Evolutionary conservation across 2,113 vertebrate genomes (phyloP).

Genomic region (Gallinago jamesoni): DNA sequence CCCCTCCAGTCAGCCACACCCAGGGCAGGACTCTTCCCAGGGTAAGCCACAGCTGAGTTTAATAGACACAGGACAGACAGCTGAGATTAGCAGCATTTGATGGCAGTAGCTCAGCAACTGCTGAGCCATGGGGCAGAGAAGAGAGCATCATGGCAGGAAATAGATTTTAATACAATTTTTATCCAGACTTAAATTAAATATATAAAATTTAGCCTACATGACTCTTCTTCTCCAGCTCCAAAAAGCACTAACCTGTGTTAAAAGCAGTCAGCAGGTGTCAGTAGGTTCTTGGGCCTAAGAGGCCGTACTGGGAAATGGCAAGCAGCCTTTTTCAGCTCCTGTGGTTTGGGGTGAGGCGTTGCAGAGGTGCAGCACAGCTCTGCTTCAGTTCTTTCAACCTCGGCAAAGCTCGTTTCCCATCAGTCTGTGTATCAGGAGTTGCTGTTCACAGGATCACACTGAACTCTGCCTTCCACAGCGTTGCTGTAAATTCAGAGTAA

Average conservation of each 20-base stretch:
- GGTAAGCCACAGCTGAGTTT: neutral
- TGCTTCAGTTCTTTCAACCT: neutral
- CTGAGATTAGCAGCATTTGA: neutral
- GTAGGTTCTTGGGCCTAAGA: neutral
- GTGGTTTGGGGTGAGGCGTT: neutral
- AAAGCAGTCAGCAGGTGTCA: neutral
- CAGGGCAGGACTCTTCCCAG: neutral
- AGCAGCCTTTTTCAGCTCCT: neutral
- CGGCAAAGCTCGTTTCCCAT: neutral
- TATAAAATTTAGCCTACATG: neutral
- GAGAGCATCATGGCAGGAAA: neutral
- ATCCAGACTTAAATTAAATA: neutral
- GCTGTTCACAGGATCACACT: neutral
- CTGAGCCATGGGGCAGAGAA: neutral
- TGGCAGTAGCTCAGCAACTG: neutral
- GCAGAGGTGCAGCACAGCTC: neutral
- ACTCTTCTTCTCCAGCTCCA: neutral
- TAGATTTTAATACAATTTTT: neutral
- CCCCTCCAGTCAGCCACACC: neutral
- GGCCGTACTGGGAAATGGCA: neutral
- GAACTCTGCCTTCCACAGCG: rapidly evolving
- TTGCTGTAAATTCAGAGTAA: neutral
- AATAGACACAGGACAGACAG: neutral
- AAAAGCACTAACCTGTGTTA: neutral
- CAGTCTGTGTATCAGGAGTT: neutral